Evolutionary conservation across 2,888 invertebrate species (phyloP), one percentile per base, ranked within the genome.

Genomic region (Tubiluchus corallicola): DNA sequence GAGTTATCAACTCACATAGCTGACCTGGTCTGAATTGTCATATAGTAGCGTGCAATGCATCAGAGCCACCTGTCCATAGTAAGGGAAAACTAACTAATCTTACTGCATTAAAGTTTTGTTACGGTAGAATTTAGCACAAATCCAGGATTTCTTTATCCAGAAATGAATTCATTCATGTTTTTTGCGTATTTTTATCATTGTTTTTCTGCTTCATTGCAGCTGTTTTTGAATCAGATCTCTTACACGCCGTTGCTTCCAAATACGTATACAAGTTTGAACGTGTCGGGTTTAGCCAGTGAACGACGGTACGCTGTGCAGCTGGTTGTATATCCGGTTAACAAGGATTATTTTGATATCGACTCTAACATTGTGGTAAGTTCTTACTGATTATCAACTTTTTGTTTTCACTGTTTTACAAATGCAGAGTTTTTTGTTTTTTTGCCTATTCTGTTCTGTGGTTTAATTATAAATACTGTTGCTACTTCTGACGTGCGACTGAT

Each of bases 201-300:
- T n/a, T n/a, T n/a, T n/a, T n/a, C n/a, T n/a, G n/a, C 20, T 41
- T 48, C 48, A 41, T 52, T 48, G 9, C 49, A 61, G 60, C 48
- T 64, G 18, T 60, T 54, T 46, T 51, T 64, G 50, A 64, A 64
- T 50, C 61, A 58, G 16, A 56, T 64, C 21, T 52, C 55, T 17
- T 62, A 63, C 52, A 57, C 60, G 48, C 55, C 54, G 37, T 53
- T 58, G 53, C 59, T 63, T 45, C 60, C 60, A 2, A 50, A 56
- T 3, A 48, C 45, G 29, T 55, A 58, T 51, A 57, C 55, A 47
- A 55, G 57, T 42, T 50, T 63, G 38, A 54, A 53, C 45, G 51
- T 62, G n/a, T 55, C 57, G 19, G 64, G 63, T 3, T 51, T 64
- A 49, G 61, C 63, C 3, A 62, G 61, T 3, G 59, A 59, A 16